These are phyloP conservation scores for Gastrophryne carolinensis DNA, from an alignment of 2,797 vertebrate genomes.

Conservation along the genomic window DNA sequence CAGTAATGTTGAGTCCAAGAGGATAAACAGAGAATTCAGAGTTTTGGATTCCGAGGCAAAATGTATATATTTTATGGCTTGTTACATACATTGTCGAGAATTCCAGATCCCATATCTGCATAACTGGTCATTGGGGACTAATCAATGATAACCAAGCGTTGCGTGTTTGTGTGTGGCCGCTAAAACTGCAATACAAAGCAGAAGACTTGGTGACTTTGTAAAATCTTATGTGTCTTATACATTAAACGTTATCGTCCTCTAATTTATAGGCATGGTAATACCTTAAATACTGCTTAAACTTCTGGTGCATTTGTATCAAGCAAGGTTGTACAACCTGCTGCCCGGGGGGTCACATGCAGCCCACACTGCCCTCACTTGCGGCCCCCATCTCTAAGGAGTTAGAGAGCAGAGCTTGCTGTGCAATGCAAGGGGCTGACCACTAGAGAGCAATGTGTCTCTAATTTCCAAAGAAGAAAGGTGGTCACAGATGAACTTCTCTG, in stretches of 20 bases:
- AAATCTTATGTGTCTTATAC: not conserved
- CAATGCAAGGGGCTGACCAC: too few species aligned
- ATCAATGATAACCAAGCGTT: not conserved
- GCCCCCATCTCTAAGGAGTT: too few species aligned
- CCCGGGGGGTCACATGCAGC: too few species aligned
- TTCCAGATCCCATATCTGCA: not conserved
- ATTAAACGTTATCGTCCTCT: too few species aligned
- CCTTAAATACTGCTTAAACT: not conserved
- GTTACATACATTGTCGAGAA: not conserved
- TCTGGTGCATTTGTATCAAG: too few species aligned
- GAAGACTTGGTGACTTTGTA: not conserved
- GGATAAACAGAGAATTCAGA: constrained; percentile 1
- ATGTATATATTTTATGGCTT: constrained; percentile 1
- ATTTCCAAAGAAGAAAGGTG: too few species aligned
- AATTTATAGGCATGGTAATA: too few species aligned
- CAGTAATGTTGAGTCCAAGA: not conserved
- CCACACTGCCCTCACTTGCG: too few species aligned
- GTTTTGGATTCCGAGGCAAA: not conserved
- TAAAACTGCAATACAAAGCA: not conserved
- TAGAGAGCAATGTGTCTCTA: too few species aligned
- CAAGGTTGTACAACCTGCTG: too few species aligned
- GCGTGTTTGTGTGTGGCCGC: not conserved
- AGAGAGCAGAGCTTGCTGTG: too few species aligned
- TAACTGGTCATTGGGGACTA: not conserved
- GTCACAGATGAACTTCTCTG: too few species aligned